Conservation (phyloP, 2,113 vertebrate genomes). For the Vidua macroura region DNA sequence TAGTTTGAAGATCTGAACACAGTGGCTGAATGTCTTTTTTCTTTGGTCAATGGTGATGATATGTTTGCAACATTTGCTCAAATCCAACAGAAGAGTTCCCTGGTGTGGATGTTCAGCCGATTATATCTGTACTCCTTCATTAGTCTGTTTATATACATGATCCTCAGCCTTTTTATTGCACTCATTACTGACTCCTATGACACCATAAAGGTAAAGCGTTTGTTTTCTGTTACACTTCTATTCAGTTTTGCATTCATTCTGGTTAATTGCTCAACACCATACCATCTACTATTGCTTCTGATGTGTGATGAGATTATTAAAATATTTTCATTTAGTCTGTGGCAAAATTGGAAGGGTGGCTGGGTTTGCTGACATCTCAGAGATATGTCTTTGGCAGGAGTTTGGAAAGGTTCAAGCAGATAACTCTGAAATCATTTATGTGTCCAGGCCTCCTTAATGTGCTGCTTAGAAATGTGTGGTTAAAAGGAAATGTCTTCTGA, state of each 20-base stretch:
- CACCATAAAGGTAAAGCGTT: conserved; percentile 89
- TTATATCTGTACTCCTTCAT: conserved; percentile 96
- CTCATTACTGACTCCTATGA: conserved; percentile 96
- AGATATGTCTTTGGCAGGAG: neutral
- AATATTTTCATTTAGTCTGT: neutral
- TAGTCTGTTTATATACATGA: conserved; percentile 97
- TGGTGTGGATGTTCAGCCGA: conserved; percentile 95
- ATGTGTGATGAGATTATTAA: neutral
- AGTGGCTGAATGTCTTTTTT: conserved; percentile 94
- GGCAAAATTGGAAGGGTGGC: neutral
- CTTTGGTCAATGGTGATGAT: conserved; percentile 95
- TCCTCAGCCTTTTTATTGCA: conserved; percentile 97
- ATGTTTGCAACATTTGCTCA: conserved; percentile 98
- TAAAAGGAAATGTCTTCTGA: neutral
- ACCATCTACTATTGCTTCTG: neutral
- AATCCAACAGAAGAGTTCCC: conserved; percentile 86
- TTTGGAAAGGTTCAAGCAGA: neutral
- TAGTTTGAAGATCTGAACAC: conserved; percentile 94
- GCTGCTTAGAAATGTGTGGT: neutral
- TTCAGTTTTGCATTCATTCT: neutral
- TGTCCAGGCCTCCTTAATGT: neutral
- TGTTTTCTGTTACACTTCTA: neutral
- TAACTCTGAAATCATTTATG: neutral
- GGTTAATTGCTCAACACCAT: neutral
- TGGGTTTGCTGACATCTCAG: neutral